Percentiles rank a stretch among this genome's conserved stretches.
Evolutionary conservation across 2,888 invertebrate species (phyloP).

Genomic region (Arge pagana): DNA sequence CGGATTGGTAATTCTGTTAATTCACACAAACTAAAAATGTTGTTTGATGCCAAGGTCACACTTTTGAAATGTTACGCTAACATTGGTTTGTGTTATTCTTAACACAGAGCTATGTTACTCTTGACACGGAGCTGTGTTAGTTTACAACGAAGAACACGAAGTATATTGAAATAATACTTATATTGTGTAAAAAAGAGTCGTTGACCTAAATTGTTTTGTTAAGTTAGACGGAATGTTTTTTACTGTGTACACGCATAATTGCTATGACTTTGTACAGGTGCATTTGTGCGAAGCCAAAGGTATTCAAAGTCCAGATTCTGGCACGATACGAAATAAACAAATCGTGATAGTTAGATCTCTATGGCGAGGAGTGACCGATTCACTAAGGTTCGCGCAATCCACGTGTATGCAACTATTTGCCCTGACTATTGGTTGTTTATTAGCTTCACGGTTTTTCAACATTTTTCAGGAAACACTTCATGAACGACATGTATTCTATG

Average conservation of each 20-base stretch:
- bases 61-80: too few species aligned
- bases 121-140: too few species aligned
- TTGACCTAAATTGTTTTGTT: too few species aligned
- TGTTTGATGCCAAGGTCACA: too few species aligned
- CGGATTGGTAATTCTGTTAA: conserved; percentile 82
- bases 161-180: too few species aligned
- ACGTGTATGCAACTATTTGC: neutral
- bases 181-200: too few species aligned
- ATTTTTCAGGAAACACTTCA: conserved; percentile 77
- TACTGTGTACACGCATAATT: too few species aligned
- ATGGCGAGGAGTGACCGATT: conserved; percentile 73
- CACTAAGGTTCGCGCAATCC: conserved; percentile 64
- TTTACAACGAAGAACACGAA: too few species aligned
- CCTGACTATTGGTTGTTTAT: neutral
- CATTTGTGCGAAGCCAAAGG: conserved; percentile 80
- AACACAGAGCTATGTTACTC: too few species aligned
- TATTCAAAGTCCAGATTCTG: conserved; percentile 61
- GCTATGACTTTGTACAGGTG: conserved; percentile 66
- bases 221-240: too few species aligned
- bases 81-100: too few species aligned
- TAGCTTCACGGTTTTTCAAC: neutral
- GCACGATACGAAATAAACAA: conserved; percentile 69
- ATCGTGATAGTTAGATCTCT: conserved; percentile 77
- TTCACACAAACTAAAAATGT: too few species aligned
- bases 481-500: conserved; percentile 84